A percentile compares a stretch with the other conserved stretches of the same genome.
Evolutionary conservation across 1,140 invertebrate species (phyloP).

Genomic region (Portunus trituberculatus): DNA sequence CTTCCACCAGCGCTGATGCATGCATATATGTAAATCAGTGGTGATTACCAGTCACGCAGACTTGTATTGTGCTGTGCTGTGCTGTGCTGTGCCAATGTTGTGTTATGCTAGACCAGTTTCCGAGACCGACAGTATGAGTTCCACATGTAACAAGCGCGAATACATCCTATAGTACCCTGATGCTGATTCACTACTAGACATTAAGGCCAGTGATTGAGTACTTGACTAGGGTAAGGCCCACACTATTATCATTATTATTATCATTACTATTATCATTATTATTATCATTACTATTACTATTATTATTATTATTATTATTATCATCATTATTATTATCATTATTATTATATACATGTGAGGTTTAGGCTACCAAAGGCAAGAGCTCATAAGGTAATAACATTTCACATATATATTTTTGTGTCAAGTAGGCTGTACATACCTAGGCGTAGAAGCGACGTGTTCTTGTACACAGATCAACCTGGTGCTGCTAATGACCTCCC

Average conservation of each 20-base stretch:
- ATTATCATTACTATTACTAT: no score
- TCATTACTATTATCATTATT: no score
- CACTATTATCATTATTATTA: neutral
- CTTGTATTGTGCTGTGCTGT: no score
- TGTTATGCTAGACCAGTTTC: no score
- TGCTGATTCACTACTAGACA: neutral
- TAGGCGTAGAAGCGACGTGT: neutral
- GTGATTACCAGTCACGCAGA: neutral
- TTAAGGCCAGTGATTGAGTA: neutral
- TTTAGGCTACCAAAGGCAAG: neutral
- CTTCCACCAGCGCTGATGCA: no score
- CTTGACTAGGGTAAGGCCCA: neutral
- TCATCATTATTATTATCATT: neutral
- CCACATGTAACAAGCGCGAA: neutral
- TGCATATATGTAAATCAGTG: no score
- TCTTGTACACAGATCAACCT: neutral
- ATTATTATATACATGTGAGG: neutral
- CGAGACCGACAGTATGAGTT: neutral
- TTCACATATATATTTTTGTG: slow-evolving; percentile 5
- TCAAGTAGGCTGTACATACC: neutral
- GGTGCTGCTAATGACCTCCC: slow-evolving; percentile 6
- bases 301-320: no score
- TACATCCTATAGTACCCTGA: slow-evolving; percentile 11
- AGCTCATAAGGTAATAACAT: neutral
- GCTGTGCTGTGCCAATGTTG: no score